Conservation (phyloP, 2,113 vertebrate genomes). For the Brevimyrus niger region DNA sequence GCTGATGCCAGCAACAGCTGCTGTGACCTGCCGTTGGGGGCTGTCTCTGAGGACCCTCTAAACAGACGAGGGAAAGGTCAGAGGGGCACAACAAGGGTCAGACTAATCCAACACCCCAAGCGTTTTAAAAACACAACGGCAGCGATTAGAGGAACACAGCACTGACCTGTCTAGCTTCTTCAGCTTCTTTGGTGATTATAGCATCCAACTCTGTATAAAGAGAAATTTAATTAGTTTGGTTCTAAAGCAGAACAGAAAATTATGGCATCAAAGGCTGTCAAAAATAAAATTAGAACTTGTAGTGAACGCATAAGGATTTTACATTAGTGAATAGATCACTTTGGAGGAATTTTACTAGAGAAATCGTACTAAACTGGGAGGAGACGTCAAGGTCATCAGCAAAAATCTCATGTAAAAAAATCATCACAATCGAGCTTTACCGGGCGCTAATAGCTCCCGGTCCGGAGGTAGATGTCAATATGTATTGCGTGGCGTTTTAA, state of each 20-base stretch:
- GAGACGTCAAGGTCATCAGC: constrained; percentile 1
- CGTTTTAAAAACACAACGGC: neutral
- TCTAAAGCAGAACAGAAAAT: neutral
- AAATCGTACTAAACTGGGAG: neutral
- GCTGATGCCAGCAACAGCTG: constrained; percentile 62
- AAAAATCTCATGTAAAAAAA: neutral
- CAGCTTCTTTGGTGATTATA: constrained; percentile 97
- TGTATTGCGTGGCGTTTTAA: neutral
- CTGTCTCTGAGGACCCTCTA: constrained; percentile 18
- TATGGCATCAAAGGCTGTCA: neutral
- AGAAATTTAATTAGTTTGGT: neutral
- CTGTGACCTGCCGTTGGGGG: constrained; percentile 22
- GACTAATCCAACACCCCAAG: neutral
- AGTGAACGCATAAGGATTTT: neutral
- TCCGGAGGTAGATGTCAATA: neutral
- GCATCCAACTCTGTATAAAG: constrained; percentile 88
- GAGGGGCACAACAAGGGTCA: neutral
- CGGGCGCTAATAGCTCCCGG: neutral
- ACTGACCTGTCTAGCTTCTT: constrained; percentile 84
- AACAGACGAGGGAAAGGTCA: constrained; percentile 25
- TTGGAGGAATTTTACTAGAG: neutral
- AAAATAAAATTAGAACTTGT: neutral
- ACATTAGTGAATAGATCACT: neutral
- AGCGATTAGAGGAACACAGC: neutral
- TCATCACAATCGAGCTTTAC: neutral